These are phyloP conservation scores for Hirtodrosophila histrioides DNA, from an alignment of 2,888 invertebrate species.

Conservation along the genomic window DNA sequence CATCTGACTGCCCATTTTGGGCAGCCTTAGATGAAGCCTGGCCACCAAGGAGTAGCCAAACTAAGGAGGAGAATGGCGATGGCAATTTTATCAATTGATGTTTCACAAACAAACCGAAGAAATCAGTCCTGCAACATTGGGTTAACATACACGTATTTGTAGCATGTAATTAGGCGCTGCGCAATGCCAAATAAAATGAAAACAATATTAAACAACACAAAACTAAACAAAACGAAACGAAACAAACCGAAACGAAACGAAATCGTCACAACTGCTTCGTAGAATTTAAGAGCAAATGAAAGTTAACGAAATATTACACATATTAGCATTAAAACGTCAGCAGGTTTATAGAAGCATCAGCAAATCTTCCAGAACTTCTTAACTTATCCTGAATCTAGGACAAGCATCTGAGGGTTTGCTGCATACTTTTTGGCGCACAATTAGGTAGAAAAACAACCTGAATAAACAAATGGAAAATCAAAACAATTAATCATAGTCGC, in stretches of 20 bases:
- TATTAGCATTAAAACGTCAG: conserved; percentile 57
- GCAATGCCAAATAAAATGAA: conserved; percentile 22
- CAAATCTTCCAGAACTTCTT: conserved; percentile 16
- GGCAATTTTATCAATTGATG: conserved; percentile 49
- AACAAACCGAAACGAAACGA: conserved; percentile 28
- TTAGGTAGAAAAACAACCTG: too few relatives aligned
- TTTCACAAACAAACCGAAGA: conserved; percentile 43
- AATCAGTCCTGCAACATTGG: conserved; percentile 77
- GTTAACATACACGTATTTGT: conserved; percentile 76
- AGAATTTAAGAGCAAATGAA: conserved; percentile 75
- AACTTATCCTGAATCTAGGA: background rate
- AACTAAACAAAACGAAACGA: conserved; percentile 27
- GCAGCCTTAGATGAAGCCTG: conserved; percentile 83
- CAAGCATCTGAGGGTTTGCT: background rate
- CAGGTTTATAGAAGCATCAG: conserved; percentile 5
- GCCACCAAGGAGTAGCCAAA: conserved; percentile 45
- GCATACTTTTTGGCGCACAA: background rate
- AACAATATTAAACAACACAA: conserved; percentile 24
- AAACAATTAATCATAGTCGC: too few relatives aligned
- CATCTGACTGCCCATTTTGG: conserved; percentile 84
- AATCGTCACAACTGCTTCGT: conserved; percentile 61
- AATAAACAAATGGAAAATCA: background rate
- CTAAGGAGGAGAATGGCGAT: conserved; percentile 58
- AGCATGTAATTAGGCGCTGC: conserved; percentile 55
- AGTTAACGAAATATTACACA: conserved; percentile 75